These are phyloP conservation scores for Dynastes tityus DNA, from an alignment of 2,888 invertebrate genomes.

Conservation along the genomic window DNA sequence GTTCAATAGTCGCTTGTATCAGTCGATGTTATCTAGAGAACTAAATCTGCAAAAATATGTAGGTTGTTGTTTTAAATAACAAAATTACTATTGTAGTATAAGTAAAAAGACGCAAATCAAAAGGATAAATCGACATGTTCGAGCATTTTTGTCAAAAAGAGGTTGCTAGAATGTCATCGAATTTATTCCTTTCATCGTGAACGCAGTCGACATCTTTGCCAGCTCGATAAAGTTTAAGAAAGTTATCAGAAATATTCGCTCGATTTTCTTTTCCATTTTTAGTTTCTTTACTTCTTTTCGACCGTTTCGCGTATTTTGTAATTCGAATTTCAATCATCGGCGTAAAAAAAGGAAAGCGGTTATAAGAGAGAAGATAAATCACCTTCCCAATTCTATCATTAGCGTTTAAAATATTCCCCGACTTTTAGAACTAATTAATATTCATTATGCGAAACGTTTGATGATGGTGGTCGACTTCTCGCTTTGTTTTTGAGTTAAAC, in stretches of 20 bases:
- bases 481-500: neutral
- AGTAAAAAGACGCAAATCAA: no score
- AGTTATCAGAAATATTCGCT: constrained; percentile 6
- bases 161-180: no score
- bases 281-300: neutral
- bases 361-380: constrained; percentile 10
- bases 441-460: constrained; percentile 27
- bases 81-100: no score
- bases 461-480: constrained; percentile 15
- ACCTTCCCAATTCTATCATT: constrained; percentile 19
- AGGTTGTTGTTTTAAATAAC: no score
- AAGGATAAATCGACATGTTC: no score
- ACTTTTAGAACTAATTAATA: constrained; percentile 41
- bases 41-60: no score
- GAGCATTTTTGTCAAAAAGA: no score
- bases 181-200: no score
- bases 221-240: neutral
- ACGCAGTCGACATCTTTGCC: neutral
- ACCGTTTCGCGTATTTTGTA: neutral
- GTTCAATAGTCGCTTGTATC: no score
- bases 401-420: constrained; percentile 31
- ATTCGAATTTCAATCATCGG: constrained; percentile 23
- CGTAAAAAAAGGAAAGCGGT: neutral
- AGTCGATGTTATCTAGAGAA: no score
- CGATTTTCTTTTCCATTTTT: neutral